A percentile compares a stretch with the other conserved stretches of the same genome.
Conservation (phyloP, 2,113 vertebrate species). For the Hypanus sabinus region DNA sequence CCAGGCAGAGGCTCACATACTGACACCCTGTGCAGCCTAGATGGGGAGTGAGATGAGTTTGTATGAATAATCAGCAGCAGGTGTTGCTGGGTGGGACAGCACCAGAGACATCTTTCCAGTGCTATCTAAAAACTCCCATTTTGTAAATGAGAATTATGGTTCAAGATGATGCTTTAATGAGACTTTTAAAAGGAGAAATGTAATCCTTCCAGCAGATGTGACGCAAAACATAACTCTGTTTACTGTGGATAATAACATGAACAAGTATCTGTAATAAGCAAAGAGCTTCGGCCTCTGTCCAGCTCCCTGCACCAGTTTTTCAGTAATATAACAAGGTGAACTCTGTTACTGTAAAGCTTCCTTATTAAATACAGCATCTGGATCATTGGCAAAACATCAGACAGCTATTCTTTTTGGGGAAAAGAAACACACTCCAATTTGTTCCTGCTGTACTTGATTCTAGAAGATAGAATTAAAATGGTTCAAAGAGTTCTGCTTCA, state of each 20-base stretch:
- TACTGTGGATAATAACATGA: not conserved
- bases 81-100: not conserved
- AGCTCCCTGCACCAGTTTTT: not conserved
- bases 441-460: not conserved
- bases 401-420: not conserved
- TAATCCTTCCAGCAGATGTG: not conserved
- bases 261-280: not conserved
- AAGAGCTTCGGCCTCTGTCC: not conserved
- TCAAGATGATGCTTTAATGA: not conserved
- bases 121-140: no score
- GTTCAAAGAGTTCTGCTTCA: conserved; percentile 10
- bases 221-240: not conserved
- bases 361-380: not conserved
- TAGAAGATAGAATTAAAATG: not conserved
- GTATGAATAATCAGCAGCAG: not conserved
- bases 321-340: not conserved
- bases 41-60: not conserved
- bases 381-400: not conserved
- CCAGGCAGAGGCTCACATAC: not conserved
- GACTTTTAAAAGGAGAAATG: not conserved
- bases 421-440: not conserved
- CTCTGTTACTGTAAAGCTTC: not conserved
- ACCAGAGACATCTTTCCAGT: not conserved
- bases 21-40: not conserved
- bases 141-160: not conserved